Base-by-base conservation (phyloP, 2,113 vertebrate genomes). In the Nannobrachium achirus region DNA sequence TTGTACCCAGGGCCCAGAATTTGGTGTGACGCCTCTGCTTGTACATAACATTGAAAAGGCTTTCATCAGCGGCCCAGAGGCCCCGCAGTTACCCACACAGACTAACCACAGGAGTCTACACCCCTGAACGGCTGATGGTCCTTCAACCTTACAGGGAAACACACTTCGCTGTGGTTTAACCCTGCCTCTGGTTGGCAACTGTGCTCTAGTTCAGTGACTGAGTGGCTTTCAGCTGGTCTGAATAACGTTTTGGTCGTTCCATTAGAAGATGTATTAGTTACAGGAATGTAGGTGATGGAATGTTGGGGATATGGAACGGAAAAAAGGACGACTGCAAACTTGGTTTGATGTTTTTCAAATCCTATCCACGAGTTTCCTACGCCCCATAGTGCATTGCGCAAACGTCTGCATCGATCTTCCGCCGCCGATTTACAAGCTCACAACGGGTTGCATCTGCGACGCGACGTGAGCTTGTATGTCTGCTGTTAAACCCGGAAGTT, bases 21-120 rank as follows among this genome's bases (percentile, higher is more conserved):
- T n/a, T n/a, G n/a, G n/a, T n/a, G n/a, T n/a, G n/a, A n/a, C n/a
- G n/a, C n/a, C n/a, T n/a, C n/a, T n/a, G n/a, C n/a, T n/a, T n/a
- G n/a, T 57, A 67, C 63, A 77, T 71, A 71, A 64, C 53, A 63
- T 15, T 51, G 38, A 46, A 81, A 62, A 14, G 25, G 46, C 76
- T 81, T 83, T 80, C 65, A 79, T 53, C 56, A 63, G 68, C 48
- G 51, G 38, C 18, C 60, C 15, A 51, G 67, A 75, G 82, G 61
- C 72, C 73, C 57, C 46, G 39, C 56, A 66, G 57, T 69, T 67
- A 62, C 76, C 60, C 74, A 63, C 51, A 55, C 14, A 52, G 65
- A 80, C 51, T 16, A 19, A 80, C 72, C 76, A 42, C 78, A 69
- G 8, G 51, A 57, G 51, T 58, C 49, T 70, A 51, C 63, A 51